phyloP scores from a whole-genome alignment of 2,113 vertebrate genomes.

The Sturnus vulgaris region DNA sequence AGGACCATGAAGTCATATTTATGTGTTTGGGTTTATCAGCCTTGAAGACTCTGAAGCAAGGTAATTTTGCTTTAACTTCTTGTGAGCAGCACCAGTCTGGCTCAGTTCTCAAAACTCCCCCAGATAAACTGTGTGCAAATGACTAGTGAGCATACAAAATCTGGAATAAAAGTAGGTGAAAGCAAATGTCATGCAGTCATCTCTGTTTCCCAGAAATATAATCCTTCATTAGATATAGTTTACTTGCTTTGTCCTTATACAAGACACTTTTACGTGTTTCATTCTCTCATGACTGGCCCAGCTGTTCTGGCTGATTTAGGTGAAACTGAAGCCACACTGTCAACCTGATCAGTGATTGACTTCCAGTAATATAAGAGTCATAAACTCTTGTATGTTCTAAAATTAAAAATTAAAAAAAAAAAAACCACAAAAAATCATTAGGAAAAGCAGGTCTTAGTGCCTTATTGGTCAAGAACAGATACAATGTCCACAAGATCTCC shows the following conservation, averaged over 20 bases:
- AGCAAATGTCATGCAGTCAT: neutral
- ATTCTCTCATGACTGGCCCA: neutral
- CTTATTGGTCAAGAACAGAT: neutral
- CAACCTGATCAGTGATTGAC: neutral
- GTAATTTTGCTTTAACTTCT: neutral
- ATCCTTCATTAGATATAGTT: neutral
- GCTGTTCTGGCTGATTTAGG: neutral
- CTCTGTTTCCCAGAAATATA: neutral
- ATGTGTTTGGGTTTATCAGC: neutral
- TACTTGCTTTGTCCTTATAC: neutral
- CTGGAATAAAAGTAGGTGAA: neutral
- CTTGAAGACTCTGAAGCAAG: neutral
- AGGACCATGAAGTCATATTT: neutral
- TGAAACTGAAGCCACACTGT: neutral
- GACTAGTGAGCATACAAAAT: neutral
- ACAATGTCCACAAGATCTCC: neutral
- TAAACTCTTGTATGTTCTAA: neutral
- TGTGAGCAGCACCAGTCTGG: neutral
- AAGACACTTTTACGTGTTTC: neutral
- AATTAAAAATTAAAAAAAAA: neutral
- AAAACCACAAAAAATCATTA: neutral
- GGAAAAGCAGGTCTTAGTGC: neutral
- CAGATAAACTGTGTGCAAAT: neutral
- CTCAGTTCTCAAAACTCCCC: neutral
- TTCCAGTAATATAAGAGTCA: neutral